Evolutionary conservation across 2,797 vertebrate genomes (phyloP).

Genomic region (Propithecus deckenii): DNA sequence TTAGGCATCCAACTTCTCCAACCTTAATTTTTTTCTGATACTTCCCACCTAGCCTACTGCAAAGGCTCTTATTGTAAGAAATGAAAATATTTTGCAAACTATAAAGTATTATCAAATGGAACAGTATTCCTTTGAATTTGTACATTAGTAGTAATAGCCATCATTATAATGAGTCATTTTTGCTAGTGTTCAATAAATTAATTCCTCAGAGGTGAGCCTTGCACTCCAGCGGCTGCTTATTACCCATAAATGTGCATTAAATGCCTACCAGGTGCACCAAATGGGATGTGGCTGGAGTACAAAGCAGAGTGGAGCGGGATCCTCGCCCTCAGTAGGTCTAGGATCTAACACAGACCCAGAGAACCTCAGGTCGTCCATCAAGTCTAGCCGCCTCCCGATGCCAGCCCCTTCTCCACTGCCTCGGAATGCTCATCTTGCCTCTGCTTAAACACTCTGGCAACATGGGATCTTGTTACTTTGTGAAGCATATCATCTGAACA

Average conservation of each 20-base stretch:
- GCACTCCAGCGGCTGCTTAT: background rate
- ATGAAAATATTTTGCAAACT: conserved; percentile 15
- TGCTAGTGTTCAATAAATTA: background rate
- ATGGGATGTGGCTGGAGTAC: background rate
- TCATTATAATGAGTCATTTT: background rate
- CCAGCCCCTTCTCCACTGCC: background rate
- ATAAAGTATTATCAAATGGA: background rate
- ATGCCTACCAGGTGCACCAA: background rate
- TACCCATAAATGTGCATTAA: background rate
- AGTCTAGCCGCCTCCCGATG: no score
- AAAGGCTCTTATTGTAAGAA: background rate
- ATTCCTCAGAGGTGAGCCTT: background rate
- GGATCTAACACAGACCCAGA: background rate
- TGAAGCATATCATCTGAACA: background rate
- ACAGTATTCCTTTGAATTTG: background rate
- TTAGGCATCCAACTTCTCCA: background rate
- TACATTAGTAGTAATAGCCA: background rate
- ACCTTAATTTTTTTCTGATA: background rate
- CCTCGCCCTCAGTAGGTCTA: background rate
- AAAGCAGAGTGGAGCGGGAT: background rate
- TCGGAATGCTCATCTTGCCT: background rate
- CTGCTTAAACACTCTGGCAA: background rate
- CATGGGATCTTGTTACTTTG: background rate
- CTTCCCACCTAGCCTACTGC: background rate
- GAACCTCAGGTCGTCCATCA: background rate